phyloP scores from a whole-genome alignment of 2,888 invertebrate genomes.

The Atrina japonica region DNA sequence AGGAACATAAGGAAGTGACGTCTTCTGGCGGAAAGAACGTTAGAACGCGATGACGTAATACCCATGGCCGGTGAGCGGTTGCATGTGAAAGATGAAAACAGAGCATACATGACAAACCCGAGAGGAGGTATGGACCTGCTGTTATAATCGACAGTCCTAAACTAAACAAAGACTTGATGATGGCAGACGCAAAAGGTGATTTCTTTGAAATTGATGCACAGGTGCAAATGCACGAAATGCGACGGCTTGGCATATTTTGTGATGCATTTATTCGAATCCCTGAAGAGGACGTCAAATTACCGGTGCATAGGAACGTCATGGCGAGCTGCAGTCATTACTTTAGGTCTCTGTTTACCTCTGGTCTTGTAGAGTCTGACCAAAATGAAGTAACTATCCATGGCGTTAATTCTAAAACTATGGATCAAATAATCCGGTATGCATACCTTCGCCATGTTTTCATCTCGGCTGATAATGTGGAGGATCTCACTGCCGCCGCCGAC shows the following conservation, averaged over 20 bases:
- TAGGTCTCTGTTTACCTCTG: slow-evolving; percentile 91
- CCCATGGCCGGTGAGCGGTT: too few relatives aligned
- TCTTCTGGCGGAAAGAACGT: too few relatives aligned
- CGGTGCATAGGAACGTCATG: slow-evolving; percentile 86
- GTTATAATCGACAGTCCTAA: too few relatives aligned
- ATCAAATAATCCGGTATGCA: slow-evolving; percentile 83
- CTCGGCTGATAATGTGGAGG: slow-evolving; percentile 86
- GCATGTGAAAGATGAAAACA: too few relatives aligned
- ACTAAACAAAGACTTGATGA: background rate
- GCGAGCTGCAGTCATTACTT: slow-evolving; percentile 93
- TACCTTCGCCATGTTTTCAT: slow-evolving; percentile 87
- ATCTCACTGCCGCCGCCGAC: slow-evolving; percentile 87
- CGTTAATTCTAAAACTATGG: slow-evolving; percentile 58
- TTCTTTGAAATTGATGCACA: slow-evolving; percentile 23
- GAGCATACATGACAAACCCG: too few relatives aligned
- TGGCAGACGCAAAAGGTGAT: slow-evolving; percentile 16
- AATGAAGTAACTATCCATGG: slow-evolving; percentile 61
- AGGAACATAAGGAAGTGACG: too few relatives aligned
- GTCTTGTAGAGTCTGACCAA: slow-evolving; percentile 82
- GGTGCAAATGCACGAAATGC: slow-evolving; percentile 80
- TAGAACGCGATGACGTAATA: too few relatives aligned
- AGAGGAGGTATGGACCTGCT: too few relatives aligned
- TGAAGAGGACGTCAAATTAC: slow-evolving; percentile 90
- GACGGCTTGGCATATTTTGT: slow-evolving; percentile 83
- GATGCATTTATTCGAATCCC: slow-evolving; percentile 87